Evolutionary conservation across 2,113 vertebrate species (phyloP), one percentile per base, ranked within the genome.

Genomic region (Onychostruthus taczanowskii): DNA sequence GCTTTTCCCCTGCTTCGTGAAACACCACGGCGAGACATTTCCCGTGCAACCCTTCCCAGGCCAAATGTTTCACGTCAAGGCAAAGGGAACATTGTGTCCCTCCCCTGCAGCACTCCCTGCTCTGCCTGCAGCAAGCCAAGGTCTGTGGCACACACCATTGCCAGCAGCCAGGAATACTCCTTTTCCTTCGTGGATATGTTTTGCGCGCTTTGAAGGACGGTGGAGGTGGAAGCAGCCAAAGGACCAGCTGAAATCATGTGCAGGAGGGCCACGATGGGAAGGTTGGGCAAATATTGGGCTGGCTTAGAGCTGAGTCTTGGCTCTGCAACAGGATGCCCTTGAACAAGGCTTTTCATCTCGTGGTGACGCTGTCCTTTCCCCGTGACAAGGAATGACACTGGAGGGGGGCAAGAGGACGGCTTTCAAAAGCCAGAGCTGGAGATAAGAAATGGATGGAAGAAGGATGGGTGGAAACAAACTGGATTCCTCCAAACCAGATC

Each of bases 21-120:
- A 91, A 84, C 33, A 18, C 59, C 27, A 14, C 15, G 2, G 83
- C 1, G 3, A 68, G 49, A 44, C 24, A n/a, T 33, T 74, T 88
- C 88, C 79, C 11, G 5, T 66, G 69, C 68, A 81, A 24, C 23
- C 47, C 52, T 90, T 63, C 80, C 72, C 90, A 70, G 78, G 91
- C 90, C 94, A 97, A 94, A 87, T 96, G 93, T 97, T 96, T 93
- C 86, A 21, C 18, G 0, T 94, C 96, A 96, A 96, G 76, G 93
- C 95, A 44, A 87, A 95, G 56, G 61, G 96, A 96, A 96, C 94
- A 87, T 64, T 37, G 56, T 8, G 94, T 96, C 91, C 95, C 86
- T 95, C 83, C 89, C 22, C 44, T 95, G 68, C 76, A 92, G 78
- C 89, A 30, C 56, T 92, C 76, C 76, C 91, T 75, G 76, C 72